phyloP scores from a whole-genome alignment of 30 jellyfish, hydroid and myxozoan species.

The Cassiopea xamachana region DNA sequence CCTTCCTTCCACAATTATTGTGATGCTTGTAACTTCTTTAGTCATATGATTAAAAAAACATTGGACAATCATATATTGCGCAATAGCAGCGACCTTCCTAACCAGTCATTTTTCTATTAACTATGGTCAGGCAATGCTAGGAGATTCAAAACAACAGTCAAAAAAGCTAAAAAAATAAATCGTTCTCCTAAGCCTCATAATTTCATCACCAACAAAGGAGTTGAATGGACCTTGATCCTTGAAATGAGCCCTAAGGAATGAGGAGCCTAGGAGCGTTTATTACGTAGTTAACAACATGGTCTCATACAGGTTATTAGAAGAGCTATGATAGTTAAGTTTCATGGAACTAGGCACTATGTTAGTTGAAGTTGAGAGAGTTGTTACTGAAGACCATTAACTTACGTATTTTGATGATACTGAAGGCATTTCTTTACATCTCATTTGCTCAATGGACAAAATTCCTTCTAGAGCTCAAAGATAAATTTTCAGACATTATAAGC shows the following conservation, averaged over 20 bases:
- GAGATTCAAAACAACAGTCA: slow-evolving; percentile 26
- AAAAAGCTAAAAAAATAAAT: slow-evolving; percentile 13
- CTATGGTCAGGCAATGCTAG: slow-evolving; percentile 35
- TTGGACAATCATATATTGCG: too few species aligned
- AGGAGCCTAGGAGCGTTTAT: slow-evolving; percentile 49
- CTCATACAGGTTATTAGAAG: slow-evolving; percentile 21
- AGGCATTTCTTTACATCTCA: slow-evolving; percentile 32
- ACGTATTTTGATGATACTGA: slow-evolving; percentile 8
- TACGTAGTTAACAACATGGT: slow-evolving; percentile 8
- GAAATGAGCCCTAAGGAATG: slow-evolving; percentile 57
- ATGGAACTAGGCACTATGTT: slow-evolving; percentile 25
- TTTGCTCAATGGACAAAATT: slow-evolving; percentile 15
- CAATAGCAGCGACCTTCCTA: too few species aligned
- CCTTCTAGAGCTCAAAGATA: neutral
- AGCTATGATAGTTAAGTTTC: slow-evolving; percentile 38
- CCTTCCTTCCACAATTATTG: too few species aligned
- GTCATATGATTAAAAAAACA: too few species aligned
- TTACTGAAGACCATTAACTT: slow-evolving; percentile 49
- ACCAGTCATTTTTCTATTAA: too few species aligned
- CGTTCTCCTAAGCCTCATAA: slow-evolving; percentile 29
- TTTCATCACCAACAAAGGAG: slow-evolving; percentile 10
- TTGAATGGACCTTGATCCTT: slow-evolving; percentile 38
- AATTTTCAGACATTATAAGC: slow-evolving; percentile 5
- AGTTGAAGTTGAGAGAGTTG: slow-evolving; percentile 44
- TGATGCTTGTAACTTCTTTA: too few species aligned